Evolutionary conservation across 2,797 vertebrate genomes (phyloP).

Genomic region (Orestias chungarensis): DNA sequence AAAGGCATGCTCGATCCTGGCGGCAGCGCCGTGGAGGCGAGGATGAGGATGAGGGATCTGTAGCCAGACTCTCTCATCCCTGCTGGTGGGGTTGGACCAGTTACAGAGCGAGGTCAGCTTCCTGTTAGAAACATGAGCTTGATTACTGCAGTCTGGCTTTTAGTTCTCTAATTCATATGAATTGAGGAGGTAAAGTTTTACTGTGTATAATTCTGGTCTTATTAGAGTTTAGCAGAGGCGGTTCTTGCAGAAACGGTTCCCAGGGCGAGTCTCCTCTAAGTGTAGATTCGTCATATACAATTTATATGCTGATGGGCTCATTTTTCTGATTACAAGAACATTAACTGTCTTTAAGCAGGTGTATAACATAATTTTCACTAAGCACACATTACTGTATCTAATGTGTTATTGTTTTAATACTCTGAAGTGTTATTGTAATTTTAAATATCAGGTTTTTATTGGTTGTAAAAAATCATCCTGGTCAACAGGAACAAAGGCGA

Average conservation of each 20-base stretch:
- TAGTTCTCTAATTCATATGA: not conserved
- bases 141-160: not conserved
- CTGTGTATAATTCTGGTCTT: not conserved
- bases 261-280: not conserved
- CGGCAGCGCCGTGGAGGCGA: constrained; percentile 11
- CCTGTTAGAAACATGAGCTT: not conserved
- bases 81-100: constrained; percentile 37
- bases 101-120: constrained; percentile 22
- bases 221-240: not conserved
- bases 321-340: too few species aligned
- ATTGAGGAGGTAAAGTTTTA: not conserved
- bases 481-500: too few species aligned
- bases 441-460: too few species aligned
- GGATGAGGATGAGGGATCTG: constrained; percentile 39
- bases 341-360: too few species aligned
- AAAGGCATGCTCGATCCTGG: not conserved
- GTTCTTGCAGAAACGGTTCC: not conserved
- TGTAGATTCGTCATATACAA: too few species aligned
- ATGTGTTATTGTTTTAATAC: too few species aligned
- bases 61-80: constrained; percentile 43
- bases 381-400: too few species aligned
- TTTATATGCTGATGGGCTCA: too few species aligned
- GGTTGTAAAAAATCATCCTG: too few species aligned
- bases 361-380: too few species aligned
- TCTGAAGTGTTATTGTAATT: too few species aligned